Evolutionary conservation across 2,888 invertebrate species (phyloP).

Genomic region (Phasia obesa): DNA sequence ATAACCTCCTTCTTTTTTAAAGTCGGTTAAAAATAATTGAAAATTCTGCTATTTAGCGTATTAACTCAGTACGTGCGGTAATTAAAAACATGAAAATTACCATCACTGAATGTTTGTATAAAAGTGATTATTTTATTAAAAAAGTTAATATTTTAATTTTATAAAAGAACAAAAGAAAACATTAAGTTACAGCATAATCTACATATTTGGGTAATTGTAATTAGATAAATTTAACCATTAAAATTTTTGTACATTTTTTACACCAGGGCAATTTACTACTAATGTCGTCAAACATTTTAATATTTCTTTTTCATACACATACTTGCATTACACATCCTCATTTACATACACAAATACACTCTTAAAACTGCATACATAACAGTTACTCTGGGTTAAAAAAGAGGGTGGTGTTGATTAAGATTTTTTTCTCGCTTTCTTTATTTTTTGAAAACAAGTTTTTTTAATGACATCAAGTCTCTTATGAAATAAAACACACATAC

Average conservation of each 20-base stretch:
- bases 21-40: no score
- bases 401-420: constrained; percentile 52
- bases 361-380: constrained; percentile 1
- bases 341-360: not conserved
- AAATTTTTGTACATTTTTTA: constrained; percentile 44
- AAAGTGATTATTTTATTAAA: no score
- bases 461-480: constrained; percentile 66
- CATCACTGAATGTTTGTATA: no score
- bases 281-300: constrained; percentile 45
- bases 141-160: no score
- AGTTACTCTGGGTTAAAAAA: constrained; percentile 8
- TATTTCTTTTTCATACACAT: constrained; percentile 42
- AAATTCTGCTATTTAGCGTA: no score
- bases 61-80: no score
- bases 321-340: constrained; percentile 16
- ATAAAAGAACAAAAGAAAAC: not conserved
- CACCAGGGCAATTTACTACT: constrained; percentile 20
- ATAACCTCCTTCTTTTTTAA: no score
- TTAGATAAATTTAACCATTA: constrained; percentile 68
- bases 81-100: no score
- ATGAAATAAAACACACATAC: constrained; percentile 34
- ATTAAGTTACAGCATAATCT: constrained; percentile 43
- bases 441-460: constrained; percentile 59
- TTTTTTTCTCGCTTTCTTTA: constrained; percentile 49
- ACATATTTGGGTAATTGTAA: constrained; percentile 62